Evolutionary conservation across 2,888 invertebrate species (phyloP).

Genomic region (Malthinus seriepunctatus): DNA sequence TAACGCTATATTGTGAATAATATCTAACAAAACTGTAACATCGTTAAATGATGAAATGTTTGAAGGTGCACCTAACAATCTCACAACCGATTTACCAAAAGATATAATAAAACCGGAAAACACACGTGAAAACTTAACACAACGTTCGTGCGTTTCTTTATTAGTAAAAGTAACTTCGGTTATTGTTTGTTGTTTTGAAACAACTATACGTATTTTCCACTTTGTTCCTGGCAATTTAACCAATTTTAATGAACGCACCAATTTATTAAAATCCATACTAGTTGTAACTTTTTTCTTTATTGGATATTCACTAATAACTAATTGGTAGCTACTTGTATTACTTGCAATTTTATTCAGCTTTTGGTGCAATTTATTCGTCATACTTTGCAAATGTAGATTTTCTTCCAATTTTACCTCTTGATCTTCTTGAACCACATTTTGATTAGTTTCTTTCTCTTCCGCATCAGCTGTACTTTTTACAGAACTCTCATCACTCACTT

Average conservation of each 20-base stretch:
- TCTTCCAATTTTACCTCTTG: constrained; percentile 10
- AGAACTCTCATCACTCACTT: too few species aligned
- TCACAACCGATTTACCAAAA: constrained; percentile 39
- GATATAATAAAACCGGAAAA: constrained; percentile 16
- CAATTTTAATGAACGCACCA: constrained; percentile 25
- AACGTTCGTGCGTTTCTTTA: constrained; percentile 22
- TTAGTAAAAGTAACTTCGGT: constrained; percentile 27
- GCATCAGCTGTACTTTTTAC: too few species aligned
- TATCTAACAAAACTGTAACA: constrained; percentile 51
- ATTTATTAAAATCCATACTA: constrained; percentile 24
- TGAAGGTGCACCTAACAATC: constrained; percentile 52
- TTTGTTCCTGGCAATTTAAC: constrained; percentile 22
- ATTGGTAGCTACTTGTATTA: too few species aligned
- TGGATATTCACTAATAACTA: too few species aligned
- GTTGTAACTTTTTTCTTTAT: neutral
- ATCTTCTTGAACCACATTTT: neutral
- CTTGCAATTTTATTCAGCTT: too few species aligned
- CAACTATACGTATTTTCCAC: constrained; percentile 28
- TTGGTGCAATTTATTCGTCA: too few species aligned
- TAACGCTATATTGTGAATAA: constrained; percentile 50
- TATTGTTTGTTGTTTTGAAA: constrained; percentile 21
- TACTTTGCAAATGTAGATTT: neutral
- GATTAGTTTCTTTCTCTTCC: neutral
- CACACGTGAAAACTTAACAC: constrained; percentile 21
- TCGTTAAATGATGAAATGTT: constrained; percentile 47